Conservation (phyloP, 2,113 vertebrate genomes). For the Ciconia maguari region DNA sequence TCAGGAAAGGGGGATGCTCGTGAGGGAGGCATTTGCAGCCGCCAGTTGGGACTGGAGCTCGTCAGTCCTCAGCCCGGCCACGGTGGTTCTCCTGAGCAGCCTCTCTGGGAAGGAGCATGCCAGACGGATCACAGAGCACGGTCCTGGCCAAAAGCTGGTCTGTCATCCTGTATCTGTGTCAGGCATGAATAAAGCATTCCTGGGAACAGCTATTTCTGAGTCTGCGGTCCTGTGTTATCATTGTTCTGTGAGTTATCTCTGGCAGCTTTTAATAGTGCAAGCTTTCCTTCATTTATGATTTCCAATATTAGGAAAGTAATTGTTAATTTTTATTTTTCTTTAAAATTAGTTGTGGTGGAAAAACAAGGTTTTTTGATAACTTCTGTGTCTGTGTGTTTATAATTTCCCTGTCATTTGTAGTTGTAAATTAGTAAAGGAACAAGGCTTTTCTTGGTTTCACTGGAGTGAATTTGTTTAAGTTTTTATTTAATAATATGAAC, state of each 20-base stretch:
- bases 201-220: not conserved
- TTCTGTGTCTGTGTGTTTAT: not conserved
- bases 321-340: not conserved
- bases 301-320: not conserved
- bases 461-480: not conserved
- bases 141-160: not conserved
- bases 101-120: not conserved
- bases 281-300: not conserved
- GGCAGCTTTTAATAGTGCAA: not conserved
- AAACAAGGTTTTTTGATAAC: not conserved
- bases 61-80: fast-evolving
- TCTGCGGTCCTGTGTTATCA: not conserved
- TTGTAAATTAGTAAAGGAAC: not conserved
- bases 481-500: not conserved
- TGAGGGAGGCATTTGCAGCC: not conserved
- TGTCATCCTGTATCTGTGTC: not conserved
- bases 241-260: not conserved
- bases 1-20: not conserved
- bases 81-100: not conserved
- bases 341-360: not conserved
- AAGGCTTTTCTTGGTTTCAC: not conserved
- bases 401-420: not conserved
- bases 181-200: not conserved
- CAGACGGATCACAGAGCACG: not conserved
- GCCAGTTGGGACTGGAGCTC: not conserved